These are phyloP conservation scores for Climacteris rufus DNA, from an alignment of 2,113 vertebrate species.

Conservation along the genomic window DNA sequence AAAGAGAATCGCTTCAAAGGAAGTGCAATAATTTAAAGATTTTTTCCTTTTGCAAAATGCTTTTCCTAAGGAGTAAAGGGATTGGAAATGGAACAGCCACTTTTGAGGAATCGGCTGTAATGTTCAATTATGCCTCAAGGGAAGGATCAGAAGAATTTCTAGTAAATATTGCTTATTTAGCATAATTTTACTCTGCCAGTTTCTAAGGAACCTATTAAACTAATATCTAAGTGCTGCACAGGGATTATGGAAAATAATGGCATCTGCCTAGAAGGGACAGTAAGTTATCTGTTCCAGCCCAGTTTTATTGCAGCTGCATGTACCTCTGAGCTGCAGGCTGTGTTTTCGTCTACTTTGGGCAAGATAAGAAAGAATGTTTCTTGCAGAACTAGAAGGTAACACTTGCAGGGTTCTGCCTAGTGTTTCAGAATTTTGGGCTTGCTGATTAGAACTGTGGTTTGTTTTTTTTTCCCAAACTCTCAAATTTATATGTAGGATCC, in stretches of 20 bases:
- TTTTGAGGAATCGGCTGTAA: not conserved
- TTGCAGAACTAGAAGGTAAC: not conserved
- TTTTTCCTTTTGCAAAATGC: not conserved
- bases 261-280: not conserved
- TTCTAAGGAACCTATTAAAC: slow-evolving; percentile 6
- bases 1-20: not conserved
- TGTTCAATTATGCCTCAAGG: slow-evolving; percentile 2
- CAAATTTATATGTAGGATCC: not conserved
- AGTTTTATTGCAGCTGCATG: not conserved
- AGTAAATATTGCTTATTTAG: slow-evolving; percentile 44
- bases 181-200: not conserved
- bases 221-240: not conserved
- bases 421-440: not conserved
- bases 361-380: not conserved
- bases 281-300: not conserved
- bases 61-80: not conserved
- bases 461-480: not conserved
- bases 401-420: not conserved
- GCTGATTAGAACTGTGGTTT: not conserved
- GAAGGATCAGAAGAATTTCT: slow-evolving; percentile 33
- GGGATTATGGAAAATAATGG: slow-evolving; percentile 16
- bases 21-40: not conserved
- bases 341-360: not conserved
- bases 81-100: not conserved
- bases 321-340: not conserved